Evolutionary conservation across 2,797 vertebrate genomes (phyloP), one percentile per base, ranked within the genome.

Genomic region (Margarornis squamiger): DNA sequence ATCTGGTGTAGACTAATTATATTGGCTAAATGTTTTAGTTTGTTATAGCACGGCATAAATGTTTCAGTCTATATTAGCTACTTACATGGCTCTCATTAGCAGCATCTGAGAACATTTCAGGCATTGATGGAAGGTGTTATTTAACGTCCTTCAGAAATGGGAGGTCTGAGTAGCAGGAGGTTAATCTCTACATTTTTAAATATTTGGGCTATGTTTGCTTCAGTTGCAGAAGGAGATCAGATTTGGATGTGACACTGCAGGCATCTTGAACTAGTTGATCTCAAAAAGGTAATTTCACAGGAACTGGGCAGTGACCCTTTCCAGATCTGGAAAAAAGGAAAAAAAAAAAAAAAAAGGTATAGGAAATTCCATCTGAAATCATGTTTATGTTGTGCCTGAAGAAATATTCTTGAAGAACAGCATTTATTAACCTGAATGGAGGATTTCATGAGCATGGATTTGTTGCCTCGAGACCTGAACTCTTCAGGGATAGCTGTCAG

Each of bases 321-420:
- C 30, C n/a, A 54, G 70, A 57, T 36, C 3, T 52, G 22, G 41
- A 0, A 1, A 58, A 57, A 30, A 51, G 21, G 14, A 34, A 34
- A 39, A 39, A 39, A 39, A 14, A 57, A 41, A 59, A 0, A 1
- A 55, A 66, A 61, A 55, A 32, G 24, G 5, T 2, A 10, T 3
- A 32, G 10, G 10, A 63, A 59, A 3, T 32, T 72, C 52, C 5
- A n/a, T 59, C 5, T 63, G 13, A 43, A 72, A 70, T 63, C 8
- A 49, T 7, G 1, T 57, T 88, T 20, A 12, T 62, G 5, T 36
- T 36, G 9, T 61, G 3, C 8, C 20, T 63, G 8, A 84, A 14
- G 7, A 91, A 88, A 59, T 62, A 36, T 20, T 58, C n/a, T 51
- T 38, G 17, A 65, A 23, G 26, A 81, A 48, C 0, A 23, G 11